Evolutionary conservation across 1,140 invertebrate species (phyloP).

Genomic region (Meteorus sp.): DNA sequence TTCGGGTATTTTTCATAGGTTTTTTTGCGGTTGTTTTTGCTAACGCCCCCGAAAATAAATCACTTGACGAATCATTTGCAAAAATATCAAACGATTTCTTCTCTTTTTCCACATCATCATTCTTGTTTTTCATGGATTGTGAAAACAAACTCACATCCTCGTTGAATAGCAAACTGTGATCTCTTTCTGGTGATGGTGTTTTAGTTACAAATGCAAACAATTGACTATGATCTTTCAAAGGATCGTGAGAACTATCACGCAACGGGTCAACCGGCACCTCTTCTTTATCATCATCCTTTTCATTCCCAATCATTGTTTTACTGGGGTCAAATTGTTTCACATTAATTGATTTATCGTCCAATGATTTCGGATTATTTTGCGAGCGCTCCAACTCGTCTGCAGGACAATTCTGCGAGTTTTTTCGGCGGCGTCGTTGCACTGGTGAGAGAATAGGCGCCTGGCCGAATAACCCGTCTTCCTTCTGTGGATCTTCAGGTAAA

Average conservation of each 20-base stretch:
- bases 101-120: slow-evolving; percentile 25
- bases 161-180: slow-evolving; percentile 40
- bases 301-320: background rate
- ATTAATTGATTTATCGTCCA: slow-evolving; percentile 23
- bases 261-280: slow-evolving; percentile 44
- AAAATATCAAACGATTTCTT: slow-evolving; percentile 41
- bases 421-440: slow-evolving; percentile 27
- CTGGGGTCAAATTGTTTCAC: background rate
- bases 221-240: slow-evolving; percentile 52
- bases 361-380: slow-evolving; percentile 2
- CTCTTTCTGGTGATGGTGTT: slow-evolving; percentile 54
- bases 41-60: slow-evolving; percentile 44
- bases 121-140: slow-evolving; percentile 22
- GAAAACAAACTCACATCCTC: slow-evolving; percentile 53
- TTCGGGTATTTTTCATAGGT: slow-evolving; percentile 37
- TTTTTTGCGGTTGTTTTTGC: slow-evolving; percentile 39
- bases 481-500: slow-evolving; percentile 52
- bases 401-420: too few species aligned
- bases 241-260: slow-evolving; percentile 45
- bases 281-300: slow-evolving; percentile 1
- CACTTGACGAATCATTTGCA: slow-evolving; percentile 40
- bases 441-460: slow-evolving; percentile 52
- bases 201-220: slow-evolving; percentile 56
- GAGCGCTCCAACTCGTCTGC: too few species aligned
- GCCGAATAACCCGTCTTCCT: slow-evolving; percentile 53